Percentiles rank a stretch among this genome's conserved stretches.
Evolutionary conservation across 2,888 invertebrate species (phyloP).

Genomic region (Drosophila stalkeri): DNA sequence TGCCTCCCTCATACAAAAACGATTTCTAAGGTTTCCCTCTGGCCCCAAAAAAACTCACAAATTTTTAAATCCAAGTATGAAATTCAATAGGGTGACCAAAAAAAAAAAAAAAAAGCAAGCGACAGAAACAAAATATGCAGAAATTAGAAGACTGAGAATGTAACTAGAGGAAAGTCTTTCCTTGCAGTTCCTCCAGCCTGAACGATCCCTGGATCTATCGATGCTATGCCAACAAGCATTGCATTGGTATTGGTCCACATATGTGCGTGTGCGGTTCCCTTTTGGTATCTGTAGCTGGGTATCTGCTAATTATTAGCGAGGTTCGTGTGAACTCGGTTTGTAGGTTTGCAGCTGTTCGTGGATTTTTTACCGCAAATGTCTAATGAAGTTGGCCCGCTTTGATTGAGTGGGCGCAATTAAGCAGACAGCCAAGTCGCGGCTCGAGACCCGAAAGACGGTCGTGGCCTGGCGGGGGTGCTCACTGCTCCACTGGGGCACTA

Average conservation of each 20-base stretch:
- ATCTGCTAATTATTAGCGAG: slow-evolving; percentile 71
- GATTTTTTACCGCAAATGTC: slow-evolving; percentile 79
- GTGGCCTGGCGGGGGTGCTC: not conserved
- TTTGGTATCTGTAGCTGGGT: slow-evolving; percentile 23
- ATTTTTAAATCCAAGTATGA: slow-evolving; percentile 64
- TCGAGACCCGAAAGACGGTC: not conserved
- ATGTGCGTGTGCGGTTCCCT: slow-evolving; percentile 9
- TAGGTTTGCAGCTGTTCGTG: slow-evolving; percentile 74
- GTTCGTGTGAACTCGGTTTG: slow-evolving; percentile 80
- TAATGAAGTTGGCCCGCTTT: slow-evolving; percentile 81
- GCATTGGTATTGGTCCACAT: not conserved
- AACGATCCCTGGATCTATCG: slow-evolving; percentile 4
- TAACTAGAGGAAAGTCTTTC: slow-evolving; percentile 8
- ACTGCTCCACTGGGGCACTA: not conserved
- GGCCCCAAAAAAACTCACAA: slow-evolving; percentile 11
- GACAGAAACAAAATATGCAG: slow-evolving; percentile 9
- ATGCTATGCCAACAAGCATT: not conserved
- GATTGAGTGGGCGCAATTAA: slow-evolving; percentile 79
- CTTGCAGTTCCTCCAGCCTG: slow-evolving; percentile 3
- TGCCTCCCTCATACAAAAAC: slow-evolving; percentile 30
- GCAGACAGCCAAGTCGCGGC: slow-evolving; percentile 23
- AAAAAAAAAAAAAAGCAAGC: slow-evolving; percentile 54
- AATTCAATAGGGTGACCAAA: slow-evolving; percentile 66
- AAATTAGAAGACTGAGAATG: slow-evolving; percentile 29
- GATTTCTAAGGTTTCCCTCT: slow-evolving; percentile 66